A percentile compares a stretch with the other conserved stretches of the same genome.
Evolutionary conservation across 2,888 invertebrate genomes (phyloP).

Genomic region (Nomada fucata): DNA sequence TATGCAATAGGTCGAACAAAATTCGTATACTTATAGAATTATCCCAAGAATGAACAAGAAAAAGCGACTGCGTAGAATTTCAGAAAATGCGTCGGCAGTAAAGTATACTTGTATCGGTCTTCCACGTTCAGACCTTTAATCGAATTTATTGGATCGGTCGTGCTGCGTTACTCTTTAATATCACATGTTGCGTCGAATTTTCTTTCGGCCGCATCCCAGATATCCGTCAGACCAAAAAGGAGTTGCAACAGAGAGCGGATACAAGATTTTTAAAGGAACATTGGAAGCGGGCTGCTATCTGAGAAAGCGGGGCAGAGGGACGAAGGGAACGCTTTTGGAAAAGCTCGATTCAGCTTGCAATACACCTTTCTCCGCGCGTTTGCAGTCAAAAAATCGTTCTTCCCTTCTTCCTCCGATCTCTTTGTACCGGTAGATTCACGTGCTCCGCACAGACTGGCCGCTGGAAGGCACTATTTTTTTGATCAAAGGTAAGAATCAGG

Average conservation of each 20-base stretch:
- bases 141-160: neutral
- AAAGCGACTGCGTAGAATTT: neutral
- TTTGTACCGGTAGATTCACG: slow-evolving; percentile 36
- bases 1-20: too few relatives aligned
- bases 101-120: neutral
- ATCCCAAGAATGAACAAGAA: neutral
- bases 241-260: slow-evolving; percentile 8
- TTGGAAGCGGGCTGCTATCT: slow-evolving; percentile 15
- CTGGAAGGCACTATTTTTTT: slow-evolving; percentile 62
- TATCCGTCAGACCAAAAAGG: slow-evolving; percentile 53
- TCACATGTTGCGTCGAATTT: slow-evolving; percentile 40
- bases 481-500: slow-evolving; percentile 49
- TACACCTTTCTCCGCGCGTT: slow-evolving; percentile 45
- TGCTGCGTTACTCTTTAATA: slow-evolving; percentile 29
- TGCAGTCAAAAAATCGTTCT: slow-evolving; percentile 44
- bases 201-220: slow-evolving; percentile 31
- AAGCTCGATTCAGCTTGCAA: slow-evolving; percentile 53
- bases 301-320: slow-evolving; percentile 11
- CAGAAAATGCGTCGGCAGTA: neutral
- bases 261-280: slow-evolving; percentile 53
- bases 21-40: neutral
- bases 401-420: neutral
- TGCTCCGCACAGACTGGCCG: slow-evolving; percentile 21
- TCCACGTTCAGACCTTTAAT: slow-evolving; percentile 9
- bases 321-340: slow-evolving; percentile 34